These are phyloP conservation scores for Tenthredo scrophulariae DNA, from an alignment of 2,888 invertebrate genomes.

Conservation along the genomic window DNA sequence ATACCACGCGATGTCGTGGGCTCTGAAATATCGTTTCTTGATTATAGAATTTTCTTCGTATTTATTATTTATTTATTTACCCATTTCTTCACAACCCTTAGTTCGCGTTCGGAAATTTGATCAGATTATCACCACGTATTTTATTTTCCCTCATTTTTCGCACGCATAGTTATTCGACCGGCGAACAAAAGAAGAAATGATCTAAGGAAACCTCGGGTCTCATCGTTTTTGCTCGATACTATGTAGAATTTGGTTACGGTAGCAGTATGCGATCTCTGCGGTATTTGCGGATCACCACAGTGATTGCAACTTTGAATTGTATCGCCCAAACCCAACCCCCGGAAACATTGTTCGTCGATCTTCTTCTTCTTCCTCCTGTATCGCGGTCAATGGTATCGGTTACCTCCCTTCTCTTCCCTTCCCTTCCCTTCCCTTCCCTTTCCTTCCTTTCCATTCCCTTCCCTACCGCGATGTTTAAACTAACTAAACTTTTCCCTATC, in stretches of 20 bases:
- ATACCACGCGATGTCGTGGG: conserved; percentile 8
- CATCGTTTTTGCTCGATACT: not conserved
- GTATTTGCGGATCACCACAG: conserved; percentile 62
- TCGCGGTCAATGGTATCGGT: conserved; percentile 45
- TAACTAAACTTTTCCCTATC: conserved; percentile 44
- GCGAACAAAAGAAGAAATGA: not conserved
- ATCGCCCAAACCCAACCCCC: conserved; percentile 44
- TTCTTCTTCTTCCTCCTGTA: not conserved
- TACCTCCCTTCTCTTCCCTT: not conserved
- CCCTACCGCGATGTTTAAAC: conserved; percentile 33
- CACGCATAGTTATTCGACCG: too few species aligned
- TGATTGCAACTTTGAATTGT: conserved; percentile 67
- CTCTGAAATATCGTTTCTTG: not conserved
- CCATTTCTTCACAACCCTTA: not conserved
- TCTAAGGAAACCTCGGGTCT: not conserved
- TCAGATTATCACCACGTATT: not conserved
- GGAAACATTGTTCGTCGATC: conserved; percentile 25
- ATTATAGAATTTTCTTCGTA: not conserved
- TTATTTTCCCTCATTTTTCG: not conserved
- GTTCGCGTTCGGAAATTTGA: not conserved
- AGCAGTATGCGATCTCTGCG: conserved; percentile 56
- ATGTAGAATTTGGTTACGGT: not conserved
- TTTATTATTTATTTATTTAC: too few species aligned
- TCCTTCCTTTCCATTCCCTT: not conserved
- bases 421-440: not conserved